Conservation (phyloP, 2,113 vertebrate species). For the Furnarius figulus region DNA sequence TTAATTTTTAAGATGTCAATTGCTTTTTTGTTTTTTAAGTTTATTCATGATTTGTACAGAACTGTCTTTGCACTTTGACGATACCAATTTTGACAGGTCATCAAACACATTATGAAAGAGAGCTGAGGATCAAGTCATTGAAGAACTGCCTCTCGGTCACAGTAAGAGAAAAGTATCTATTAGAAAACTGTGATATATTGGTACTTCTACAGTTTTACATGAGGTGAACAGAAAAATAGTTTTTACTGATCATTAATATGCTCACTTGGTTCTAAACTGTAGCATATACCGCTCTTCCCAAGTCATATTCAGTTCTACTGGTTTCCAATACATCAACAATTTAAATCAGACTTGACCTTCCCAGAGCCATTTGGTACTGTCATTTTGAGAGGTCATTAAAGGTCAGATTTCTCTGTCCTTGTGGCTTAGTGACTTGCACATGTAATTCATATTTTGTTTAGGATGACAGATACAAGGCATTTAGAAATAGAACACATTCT, state of each 20-base stretch:
- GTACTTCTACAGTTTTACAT: conserved; percentile 21
- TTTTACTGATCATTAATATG: conserved; percentile 57
- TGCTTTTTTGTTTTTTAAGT: conserved; percentile 29
- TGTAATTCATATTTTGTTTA: conserved; percentile 53
- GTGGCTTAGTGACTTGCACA: conserved; percentile 39
- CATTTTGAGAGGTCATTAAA: conserved; percentile 69
- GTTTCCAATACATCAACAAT: conserved; percentile 73
- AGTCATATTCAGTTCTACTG: conserved; percentile 67
- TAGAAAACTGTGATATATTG: neutral
- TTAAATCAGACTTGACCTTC: conserved; percentile 79
- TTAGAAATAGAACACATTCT: conserved; percentile 14
- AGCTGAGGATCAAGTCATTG: neutral
- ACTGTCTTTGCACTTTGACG: conserved; percentile 31
- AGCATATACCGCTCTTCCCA: conserved; percentile 38
- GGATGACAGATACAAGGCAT: conserved; percentile 38
- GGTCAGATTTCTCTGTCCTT: conserved; percentile 60
- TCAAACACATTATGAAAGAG: neutral
- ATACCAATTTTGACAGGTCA: conserved; percentile 45
- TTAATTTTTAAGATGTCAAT: conserved; percentile 60
- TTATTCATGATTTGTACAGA: conserved; percentile 64
- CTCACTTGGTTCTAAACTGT: conserved; percentile 58
- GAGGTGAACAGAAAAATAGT: conserved; percentile 55
- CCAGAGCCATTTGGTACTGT: conserved; percentile 63
- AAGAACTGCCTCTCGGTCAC: neutral
- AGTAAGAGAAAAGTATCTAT: neutral